Conservation (phyloP, 2,797 vertebrate genomes). For the Enteromius trimaculatus region DNA sequence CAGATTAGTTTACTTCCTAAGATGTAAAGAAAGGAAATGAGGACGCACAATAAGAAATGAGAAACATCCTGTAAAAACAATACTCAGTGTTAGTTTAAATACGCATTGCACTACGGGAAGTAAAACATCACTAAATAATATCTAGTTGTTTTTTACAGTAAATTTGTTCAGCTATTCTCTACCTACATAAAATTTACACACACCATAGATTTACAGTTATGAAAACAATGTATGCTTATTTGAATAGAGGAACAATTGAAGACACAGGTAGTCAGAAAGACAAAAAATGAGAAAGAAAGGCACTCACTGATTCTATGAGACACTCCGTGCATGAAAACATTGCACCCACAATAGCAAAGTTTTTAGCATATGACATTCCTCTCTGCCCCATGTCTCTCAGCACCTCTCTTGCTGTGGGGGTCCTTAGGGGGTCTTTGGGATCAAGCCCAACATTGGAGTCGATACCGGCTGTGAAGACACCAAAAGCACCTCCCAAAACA, state of each 20-base stretch:
- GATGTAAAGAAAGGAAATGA: neutral
- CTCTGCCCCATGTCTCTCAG: conserved; percentile 97
- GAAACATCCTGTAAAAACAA: neutral
- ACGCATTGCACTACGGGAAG: neutral
- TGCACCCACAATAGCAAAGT: conserved; percentile 96
- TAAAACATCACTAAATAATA: neutral
- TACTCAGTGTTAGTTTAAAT: neutral
- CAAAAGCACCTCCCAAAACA: conserved; percentile 95
- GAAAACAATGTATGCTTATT: neutral
- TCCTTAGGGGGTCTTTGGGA: conserved; percentile 93
- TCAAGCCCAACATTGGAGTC: conserved; percentile 96
- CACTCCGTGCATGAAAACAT: conserved; percentile 99
- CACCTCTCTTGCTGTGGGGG: conserved; percentile 91
- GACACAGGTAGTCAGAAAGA: neutral
- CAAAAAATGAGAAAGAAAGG: neutral
- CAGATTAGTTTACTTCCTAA: neutral
- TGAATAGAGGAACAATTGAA: neutral
- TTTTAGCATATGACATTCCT: conserved; percentile 97
- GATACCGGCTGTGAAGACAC: conserved; percentile 96
- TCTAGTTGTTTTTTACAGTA: neutral
- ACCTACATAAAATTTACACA: neutral
- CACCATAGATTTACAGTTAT: neutral
- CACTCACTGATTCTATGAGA: conserved; percentile 94
- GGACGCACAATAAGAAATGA: neutral
- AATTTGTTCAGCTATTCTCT: neutral